These are phyloP conservation scores for Cynocephalus volans DNA, from an alignment of 2,113 vertebrate genomes.

Conservation along the genomic window DNA sequence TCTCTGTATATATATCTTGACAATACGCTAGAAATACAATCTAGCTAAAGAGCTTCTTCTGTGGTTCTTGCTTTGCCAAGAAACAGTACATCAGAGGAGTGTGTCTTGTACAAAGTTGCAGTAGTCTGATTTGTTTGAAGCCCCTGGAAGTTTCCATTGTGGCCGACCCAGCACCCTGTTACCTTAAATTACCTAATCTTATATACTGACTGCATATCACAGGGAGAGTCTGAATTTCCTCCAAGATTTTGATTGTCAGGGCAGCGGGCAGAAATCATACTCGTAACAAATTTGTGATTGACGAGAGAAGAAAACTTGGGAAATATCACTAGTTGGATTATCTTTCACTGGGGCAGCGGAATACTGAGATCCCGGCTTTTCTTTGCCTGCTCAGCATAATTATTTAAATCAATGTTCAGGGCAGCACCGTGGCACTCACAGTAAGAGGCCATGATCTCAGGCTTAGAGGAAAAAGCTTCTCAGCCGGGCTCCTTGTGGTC, in stretches of 20 bases:
- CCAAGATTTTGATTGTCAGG: not conserved
- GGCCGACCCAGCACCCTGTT: not conserved
- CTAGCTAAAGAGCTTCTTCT: not conserved
- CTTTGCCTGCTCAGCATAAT: not conserved
- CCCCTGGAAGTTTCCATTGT: not conserved
- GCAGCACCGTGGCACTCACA: not conserved
- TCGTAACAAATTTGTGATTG: not conserved
- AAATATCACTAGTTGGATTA: not conserved
- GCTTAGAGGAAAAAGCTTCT: slow-evolving; percentile 50
- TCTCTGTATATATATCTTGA: not conserved
- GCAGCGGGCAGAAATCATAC: not conserved
- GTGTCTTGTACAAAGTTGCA: not conserved
- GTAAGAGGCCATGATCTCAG: slow-evolving; percentile 62
- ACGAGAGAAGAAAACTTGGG: not conserved
- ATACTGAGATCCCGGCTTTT: not conserved
- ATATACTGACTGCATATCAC: not conserved
- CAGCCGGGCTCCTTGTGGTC: slow-evolving; percentile 22
- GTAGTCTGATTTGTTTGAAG: not conserved
- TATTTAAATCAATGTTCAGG: slow-evolving; percentile 12
- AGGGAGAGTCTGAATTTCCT: not conserved
- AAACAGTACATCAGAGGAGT: not conserved
- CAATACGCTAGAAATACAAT: not conserved
- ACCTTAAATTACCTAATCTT: not conserved
- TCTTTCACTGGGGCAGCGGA: not conserved
- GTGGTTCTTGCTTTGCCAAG: not conserved